These are phyloP conservation scores for Acinonyx jubatus DNA, from an alignment of 2,113 vertebrate genomes.

Conservation along the genomic window DNA sequence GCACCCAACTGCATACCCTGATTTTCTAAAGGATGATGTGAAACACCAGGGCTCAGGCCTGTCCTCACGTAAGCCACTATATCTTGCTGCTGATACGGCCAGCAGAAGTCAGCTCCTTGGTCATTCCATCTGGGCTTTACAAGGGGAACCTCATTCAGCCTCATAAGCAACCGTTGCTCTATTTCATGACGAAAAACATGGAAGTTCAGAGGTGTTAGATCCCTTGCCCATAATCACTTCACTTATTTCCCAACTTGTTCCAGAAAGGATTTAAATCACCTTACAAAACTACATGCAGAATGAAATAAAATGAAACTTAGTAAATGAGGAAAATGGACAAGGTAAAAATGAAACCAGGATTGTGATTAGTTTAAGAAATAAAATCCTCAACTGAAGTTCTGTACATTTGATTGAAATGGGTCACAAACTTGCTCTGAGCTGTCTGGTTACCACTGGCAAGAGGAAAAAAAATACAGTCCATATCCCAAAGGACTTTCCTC, in stretches of 20 bases:
- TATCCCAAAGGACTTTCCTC: not conserved
- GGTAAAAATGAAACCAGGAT: slow-evolving; percentile 3
- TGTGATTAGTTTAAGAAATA: slow-evolving; percentile 5
- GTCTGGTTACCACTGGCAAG: not conserved
- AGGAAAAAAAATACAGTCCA: not conserved
- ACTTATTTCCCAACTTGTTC: slow-evolving; percentile 2
- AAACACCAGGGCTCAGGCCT: not conserved
- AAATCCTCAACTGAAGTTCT: not conserved
- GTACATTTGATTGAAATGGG: not conserved
- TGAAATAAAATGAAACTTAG: not conserved
- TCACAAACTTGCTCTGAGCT: not conserved
- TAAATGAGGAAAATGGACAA: not conserved
- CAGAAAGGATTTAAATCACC: slow-evolving; percentile 14
- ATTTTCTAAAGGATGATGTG: not conserved
- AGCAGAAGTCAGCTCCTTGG: not conserved
- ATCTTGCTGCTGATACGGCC: not conserved
- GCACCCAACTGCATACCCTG: not conserved
- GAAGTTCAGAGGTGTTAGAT: not conserved
- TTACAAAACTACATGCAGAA: not conserved
- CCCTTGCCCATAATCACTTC: not conserved
- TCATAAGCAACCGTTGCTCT: not conserved
- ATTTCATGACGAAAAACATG: not conserved
- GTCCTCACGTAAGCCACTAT: not conserved
- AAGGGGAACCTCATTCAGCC: not conserved
- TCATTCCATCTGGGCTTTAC: not conserved